These are phyloP conservation scores for Machimus atricapillus DNA, from an alignment of 2,888 invertebrate genomes.

Conservation along the genomic window DNA sequence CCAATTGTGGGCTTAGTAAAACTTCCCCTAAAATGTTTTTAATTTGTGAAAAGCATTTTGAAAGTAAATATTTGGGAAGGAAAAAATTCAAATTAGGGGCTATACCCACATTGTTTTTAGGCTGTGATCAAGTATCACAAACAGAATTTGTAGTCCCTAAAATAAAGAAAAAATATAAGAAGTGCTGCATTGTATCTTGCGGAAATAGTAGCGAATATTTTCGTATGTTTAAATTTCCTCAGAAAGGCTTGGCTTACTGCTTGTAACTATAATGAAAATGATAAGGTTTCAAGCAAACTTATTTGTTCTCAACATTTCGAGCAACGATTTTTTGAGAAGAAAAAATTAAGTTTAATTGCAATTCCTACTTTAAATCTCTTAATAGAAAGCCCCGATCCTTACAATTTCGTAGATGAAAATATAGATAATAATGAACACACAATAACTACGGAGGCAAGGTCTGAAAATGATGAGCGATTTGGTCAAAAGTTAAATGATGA, in stretches of 20 bases:
- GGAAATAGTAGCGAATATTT: too few species aligned
- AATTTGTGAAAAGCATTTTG: background rate
- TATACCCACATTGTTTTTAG: background rate
- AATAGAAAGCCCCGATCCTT: background rate
- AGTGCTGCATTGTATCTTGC: too few species aligned
- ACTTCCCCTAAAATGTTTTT: background rate
- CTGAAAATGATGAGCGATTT: background rate
- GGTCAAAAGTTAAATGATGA: background rate
- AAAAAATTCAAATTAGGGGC: too few species aligned
- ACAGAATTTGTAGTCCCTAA: background rate
- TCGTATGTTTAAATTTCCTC: too few species aligned
- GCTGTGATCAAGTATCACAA: background rate
- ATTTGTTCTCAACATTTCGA: background rate
- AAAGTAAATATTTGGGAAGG: background rate
- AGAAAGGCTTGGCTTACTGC: background rate
- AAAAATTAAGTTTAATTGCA: background rate
- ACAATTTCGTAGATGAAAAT: background rate
- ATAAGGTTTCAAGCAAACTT: background rate
- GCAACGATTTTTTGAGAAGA: background rate
- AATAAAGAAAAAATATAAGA: background rate
- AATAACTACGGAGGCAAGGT: background rate
- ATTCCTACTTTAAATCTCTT: background rate
- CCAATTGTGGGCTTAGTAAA: background rate
- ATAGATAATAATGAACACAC: background rate
- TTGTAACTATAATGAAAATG: background rate